A percentile compares a stretch with the other conserved stretches of the same genome.
Conservation (phyloP, 1,140 invertebrate genomes). For the Trigoniulus corallinus region DNA sequence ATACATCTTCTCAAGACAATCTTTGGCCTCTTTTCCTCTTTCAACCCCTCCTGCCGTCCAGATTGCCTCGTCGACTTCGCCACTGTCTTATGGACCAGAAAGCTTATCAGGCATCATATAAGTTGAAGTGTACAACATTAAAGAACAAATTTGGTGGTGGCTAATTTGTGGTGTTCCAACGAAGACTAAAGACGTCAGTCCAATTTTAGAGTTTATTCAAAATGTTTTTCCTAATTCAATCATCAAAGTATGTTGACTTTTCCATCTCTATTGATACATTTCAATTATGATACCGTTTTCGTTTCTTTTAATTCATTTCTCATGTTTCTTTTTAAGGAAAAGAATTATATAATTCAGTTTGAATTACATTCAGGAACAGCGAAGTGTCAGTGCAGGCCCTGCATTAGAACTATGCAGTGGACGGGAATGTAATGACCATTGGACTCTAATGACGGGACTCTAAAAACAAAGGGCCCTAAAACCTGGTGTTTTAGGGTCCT, state of each 20-base stretch:
- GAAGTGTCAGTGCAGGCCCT: no score
- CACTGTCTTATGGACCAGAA: no score
- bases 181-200: slow-evolving; percentile 19
- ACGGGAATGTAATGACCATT: no score
- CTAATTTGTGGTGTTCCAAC: slow-evolving; percentile 28
- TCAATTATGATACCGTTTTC: slow-evolving; percentile 6
- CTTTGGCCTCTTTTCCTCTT: no score
- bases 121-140: slow-evolving; percentile 50
- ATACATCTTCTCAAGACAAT: no score
- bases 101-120: no score
- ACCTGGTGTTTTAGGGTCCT: no score
- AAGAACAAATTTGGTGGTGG: slow-evolving; percentile 36
- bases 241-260: slow-evolving; percentile 23
- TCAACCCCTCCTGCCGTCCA: no score
- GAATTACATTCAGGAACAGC: slow-evolving; percentile 24
- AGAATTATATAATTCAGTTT: slow-evolving; percentile 30
- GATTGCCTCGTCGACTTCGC: no score
- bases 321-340: slow-evolving; percentile 24
- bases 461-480: no score
- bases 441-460: no score
- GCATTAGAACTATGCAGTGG: no score
- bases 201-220: slow-evolving; percentile 24
- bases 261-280: slow-evolving; percentile 1
- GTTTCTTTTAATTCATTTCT: slow-evolving; percentile 10
- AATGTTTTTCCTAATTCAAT: slow-evolving; percentile 25